Evolutionary conservation across 2,113 vertebrate species (phyloP), one percentile per base, ranked within the genome.

Genomic region (Alectura lathami): DNA sequence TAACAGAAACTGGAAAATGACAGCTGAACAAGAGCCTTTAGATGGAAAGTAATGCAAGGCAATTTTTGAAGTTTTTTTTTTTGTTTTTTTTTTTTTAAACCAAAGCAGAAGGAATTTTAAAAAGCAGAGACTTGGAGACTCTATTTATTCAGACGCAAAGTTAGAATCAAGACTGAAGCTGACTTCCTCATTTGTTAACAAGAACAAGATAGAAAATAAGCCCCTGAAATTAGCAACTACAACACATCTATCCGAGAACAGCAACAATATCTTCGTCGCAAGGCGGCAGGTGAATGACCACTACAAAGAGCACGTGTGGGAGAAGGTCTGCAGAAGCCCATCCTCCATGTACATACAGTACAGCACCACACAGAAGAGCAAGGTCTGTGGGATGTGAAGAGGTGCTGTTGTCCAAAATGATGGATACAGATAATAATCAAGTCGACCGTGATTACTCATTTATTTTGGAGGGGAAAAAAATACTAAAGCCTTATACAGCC

Each of bases 201-300:
- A 67, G 36, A 79, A 86, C 30, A 13, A 6, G n/a, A 86, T 0
- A 54, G n/a, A 43, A 74, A 83, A 20, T 13, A 43, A 32, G 13
- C 8, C 30, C 24, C 32, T 36, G 24, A 85, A 77, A 73, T 68
- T 42, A 56, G 54, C 22, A 59, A 67, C 47, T 53, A 29, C 27
- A 59, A 59, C 51, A 78, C 29, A 72, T 8, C 23, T 83, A 29
- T 40, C 7, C 26, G 66, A 67, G 47, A 75, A 82, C 27, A 76
- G 17, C 47, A 79, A 6, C 22, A 54, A 84, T 3, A 4, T 43
- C 50, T 86, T 62, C 51, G 53, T 27, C 6, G 23, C 17, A 53
- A 86, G 2, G 2, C 72, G 34, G 8, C 0, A 0, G 6, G 14
- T 40, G 43, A 22, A 54, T 4, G 43, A 86, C 13, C 45, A 15